Percentiles rank a stretch among this genome's conserved stretches.
These are phyloP conservation scores for Drosophila funebris DNA, from an alignment of 1,140 invertebrate genomes.

Conservation along the genomic window DNA sequence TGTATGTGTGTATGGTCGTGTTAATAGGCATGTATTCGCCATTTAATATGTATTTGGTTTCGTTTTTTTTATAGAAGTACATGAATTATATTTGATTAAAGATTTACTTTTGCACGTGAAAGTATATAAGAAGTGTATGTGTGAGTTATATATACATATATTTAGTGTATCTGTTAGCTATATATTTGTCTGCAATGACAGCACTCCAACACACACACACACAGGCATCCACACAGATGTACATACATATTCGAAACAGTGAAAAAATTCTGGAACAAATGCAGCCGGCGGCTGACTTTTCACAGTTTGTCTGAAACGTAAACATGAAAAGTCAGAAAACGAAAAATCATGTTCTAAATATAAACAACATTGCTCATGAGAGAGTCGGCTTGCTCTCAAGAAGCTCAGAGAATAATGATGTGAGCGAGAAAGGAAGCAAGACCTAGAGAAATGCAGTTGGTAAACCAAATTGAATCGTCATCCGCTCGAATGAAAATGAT, in stretches of 20 bases:
- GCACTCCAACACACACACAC: not conserved
- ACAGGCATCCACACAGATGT: not conserved
- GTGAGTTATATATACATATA: slow-evolving; percentile 4
- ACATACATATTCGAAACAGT: slow-evolving; percentile 22
- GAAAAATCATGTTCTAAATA: slow-evolving; percentile 78
- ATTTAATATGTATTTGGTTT: slow-evolving; percentile 28
- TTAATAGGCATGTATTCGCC: slow-evolving; percentile 14
- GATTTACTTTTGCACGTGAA: slow-evolving; percentile 8
- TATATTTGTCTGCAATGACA: not conserved
- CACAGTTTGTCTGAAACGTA: slow-evolving; percentile 66
- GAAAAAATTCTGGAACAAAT: slow-evolving; percentile 75
- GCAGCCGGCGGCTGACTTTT: slow-evolving; percentile 68
- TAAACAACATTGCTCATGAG: slow-evolving; percentile 58
- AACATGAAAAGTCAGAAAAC: slow-evolving; percentile 70
- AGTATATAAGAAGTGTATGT: not conserved
- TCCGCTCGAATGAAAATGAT: slow-evolving; percentile 57
- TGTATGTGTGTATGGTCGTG: slow-evolving; percentile 8
- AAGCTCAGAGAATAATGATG: slow-evolving; percentile 2
- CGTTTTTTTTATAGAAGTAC: not conserved
- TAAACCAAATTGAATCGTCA: slow-evolving; percentile 25
- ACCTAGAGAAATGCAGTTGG: slow-evolving; percentile 46
- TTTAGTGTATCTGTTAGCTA: not conserved
- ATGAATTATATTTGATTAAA: slow-evolving; percentile 26
- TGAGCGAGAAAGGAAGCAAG: not conserved
- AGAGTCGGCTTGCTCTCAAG: not conserved